Conservation (phyloP, 2,797 vertebrate species). For the Myotis findleyi region DNA sequence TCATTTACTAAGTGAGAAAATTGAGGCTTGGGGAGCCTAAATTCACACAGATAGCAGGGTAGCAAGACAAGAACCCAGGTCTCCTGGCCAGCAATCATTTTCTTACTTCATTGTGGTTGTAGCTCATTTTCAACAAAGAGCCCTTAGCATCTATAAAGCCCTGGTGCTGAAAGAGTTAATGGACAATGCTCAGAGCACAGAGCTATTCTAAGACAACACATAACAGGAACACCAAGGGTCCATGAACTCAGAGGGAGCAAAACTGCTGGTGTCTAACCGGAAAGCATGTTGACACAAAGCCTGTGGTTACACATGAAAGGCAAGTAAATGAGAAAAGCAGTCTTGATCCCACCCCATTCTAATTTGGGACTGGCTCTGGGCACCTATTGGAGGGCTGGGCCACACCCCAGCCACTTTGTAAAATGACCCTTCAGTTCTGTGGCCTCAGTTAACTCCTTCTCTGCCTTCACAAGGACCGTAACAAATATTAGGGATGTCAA, state of each 20-base stretch:
- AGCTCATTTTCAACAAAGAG: conserved; percentile 30
- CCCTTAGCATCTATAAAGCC: background rate
- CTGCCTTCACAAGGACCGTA: background rate
- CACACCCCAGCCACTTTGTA: conserved; percentile 59
- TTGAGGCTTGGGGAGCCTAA: conserved; percentile 13
- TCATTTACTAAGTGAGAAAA: conserved; percentile 53
- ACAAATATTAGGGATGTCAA: background rate
- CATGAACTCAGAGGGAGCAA: conserved; percentile 72
- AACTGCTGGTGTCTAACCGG: conserved; percentile 72
- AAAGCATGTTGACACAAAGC: conserved; percentile 80
- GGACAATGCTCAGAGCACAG: conserved; percentile 64
- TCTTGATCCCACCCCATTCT: conserved; percentile 75
- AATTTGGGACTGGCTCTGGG: conserved; percentile 66
- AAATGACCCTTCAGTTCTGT: conserved; percentile 62
- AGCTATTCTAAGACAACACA: conserved; percentile 80
- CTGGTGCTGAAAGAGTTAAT: conserved; percentile 70
- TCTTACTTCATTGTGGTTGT: conserved; percentile 2
- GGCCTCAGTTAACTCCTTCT: conserved; percentile 59
- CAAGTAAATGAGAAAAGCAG: conserved; percentile 64
- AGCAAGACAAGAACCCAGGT: background rate
- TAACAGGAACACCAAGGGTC: conserved; percentile 81
- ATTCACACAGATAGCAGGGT: conserved; percentile 2
- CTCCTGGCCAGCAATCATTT: background rate
- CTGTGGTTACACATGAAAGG: conserved; percentile 84
- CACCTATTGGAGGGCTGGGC: conserved; percentile 67